These are phyloP conservation scores for Rhamphomyia laevipes DNA, from an alignment of 2,888 invertebrate species.

Conservation along the genomic window DNA sequence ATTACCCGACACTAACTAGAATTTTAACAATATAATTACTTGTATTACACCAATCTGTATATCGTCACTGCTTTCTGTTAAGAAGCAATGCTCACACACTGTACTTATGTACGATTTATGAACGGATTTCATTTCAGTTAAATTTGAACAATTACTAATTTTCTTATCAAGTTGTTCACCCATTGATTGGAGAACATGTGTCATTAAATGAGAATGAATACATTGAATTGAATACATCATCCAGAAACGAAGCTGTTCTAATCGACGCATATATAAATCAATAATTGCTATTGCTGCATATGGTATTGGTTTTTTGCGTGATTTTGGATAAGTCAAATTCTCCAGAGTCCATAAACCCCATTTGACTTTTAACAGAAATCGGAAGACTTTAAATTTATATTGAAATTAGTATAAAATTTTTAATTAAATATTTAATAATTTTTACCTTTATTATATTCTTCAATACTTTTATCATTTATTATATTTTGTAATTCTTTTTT, in stretches of 20 bases:
- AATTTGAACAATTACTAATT: slow-evolving; percentile 23
- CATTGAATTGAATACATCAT: slow-evolving; percentile 41
- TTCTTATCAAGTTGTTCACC: slow-evolving; percentile 27
- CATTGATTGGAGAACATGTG: slow-evolving; percentile 36
- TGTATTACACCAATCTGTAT: slow-evolving; percentile 25
- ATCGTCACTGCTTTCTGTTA: slow-evolving; percentile 15
- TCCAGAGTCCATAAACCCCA: slow-evolving; percentile 43
- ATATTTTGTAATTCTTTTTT: slow-evolving; percentile 25
- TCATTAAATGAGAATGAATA: slow-evolving; percentile 42
- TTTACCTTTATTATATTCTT: slow-evolving; percentile 26
- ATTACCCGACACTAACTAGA: neutral
- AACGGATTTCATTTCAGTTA: slow-evolving; percentile 27
- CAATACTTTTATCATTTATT: slow-evolving; percentile 23
- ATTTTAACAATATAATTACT: slow-evolving; percentile 11
- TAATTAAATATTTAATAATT: neutral
- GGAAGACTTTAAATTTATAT: slow-evolving; percentile 31
- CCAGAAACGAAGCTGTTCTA: slow-evolving; percentile 44
- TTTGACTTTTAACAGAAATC: slow-evolving; percentile 43
- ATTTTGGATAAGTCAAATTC: slow-evolving; percentile 35
- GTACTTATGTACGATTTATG: slow-evolving; percentile 31
- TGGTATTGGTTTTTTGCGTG: slow-evolving; percentile 18
- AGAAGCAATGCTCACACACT: slow-evolving; percentile 29
- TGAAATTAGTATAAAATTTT: neutral
- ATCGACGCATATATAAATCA: slow-evolving; percentile 33
- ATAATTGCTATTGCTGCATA: slow-evolving; percentile 26